Conservation (phyloP, 1,140 invertebrate genomes). For the Heliothis subflexa region DNA sequence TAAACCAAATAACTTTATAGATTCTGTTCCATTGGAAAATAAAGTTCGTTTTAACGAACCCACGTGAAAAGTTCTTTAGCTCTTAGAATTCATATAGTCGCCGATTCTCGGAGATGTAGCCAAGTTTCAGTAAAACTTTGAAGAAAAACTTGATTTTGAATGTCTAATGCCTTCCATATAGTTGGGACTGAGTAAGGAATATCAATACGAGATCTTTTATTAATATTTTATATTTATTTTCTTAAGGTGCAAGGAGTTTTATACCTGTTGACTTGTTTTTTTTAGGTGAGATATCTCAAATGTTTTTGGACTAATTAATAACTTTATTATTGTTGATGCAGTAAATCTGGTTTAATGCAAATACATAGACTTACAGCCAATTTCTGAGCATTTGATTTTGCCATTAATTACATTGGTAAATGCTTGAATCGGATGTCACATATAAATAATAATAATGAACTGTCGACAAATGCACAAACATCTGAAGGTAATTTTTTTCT, state of each 20-base stretch:
- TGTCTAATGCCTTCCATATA: conserved; percentile 14
- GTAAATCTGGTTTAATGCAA: no score
- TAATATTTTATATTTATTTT: neutral
- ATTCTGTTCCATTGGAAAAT: neutral
- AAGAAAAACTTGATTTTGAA: conserved; percentile 39
- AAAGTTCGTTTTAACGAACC: conserved; percentile 29
- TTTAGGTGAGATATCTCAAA: no score
- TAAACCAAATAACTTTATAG: neutral
- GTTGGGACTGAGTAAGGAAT: neutral
- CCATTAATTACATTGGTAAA: no score
- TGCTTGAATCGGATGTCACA: no score
- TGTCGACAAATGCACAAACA: no score
- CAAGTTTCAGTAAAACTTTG: conserved; percentile 13
- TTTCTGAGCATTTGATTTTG: no score
- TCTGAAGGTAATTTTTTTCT: no score
- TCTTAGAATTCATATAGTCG: conserved; percentile 29
- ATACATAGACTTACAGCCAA: no score
- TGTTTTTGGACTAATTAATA: no score
- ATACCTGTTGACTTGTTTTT: no score
- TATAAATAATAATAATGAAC: no score
- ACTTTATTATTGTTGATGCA: no score
- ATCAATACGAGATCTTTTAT: conserved; percentile 1
- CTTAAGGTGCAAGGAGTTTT: neutral
- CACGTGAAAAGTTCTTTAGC: conserved; percentile 19
- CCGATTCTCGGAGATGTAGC: conserved; percentile 21